Conservation (phyloP, 2,888 invertebrate genomes). For the Drosophila mimica region DNA sequence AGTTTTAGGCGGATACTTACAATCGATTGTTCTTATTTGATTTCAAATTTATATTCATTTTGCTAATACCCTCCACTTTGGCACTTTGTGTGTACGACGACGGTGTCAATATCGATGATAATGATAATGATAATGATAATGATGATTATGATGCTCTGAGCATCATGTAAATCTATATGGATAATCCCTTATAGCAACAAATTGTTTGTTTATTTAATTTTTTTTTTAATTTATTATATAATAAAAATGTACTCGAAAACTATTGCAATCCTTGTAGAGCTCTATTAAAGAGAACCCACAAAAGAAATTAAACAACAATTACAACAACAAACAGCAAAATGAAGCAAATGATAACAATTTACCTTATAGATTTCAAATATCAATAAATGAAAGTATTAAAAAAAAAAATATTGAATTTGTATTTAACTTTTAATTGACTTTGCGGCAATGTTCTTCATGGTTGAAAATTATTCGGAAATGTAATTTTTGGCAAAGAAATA, state of each 20-base stretch:
- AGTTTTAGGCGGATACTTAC: slow-evolving; percentile 71
- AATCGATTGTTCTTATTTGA: slow-evolving; percentile 67
- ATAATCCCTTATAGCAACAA: slow-evolving; percentile 48
- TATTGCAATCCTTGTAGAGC: slow-evolving; percentile 64
- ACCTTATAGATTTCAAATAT: slow-evolving; percentile 64
- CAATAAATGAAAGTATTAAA: slow-evolving; percentile 52
- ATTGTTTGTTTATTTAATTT: slow-evolving; percentile 31
- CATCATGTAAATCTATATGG: slow-evolving; percentile 61
- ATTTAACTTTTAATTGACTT: slow-evolving; percentile 2
- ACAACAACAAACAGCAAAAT: slow-evolving; percentile 44
- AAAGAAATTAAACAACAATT: slow-evolving; percentile 42
- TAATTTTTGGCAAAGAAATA: no score
- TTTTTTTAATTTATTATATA: slow-evolving; percentile 39
- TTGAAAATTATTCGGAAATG: no score
- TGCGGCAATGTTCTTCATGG: not conserved
- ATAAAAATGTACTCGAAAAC: slow-evolving; percentile 54
- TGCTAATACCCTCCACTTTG: slow-evolving; percentile 59
- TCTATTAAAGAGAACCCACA: slow-evolving; percentile 51
- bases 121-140: slow-evolving; percentile 27
- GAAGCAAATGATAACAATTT: slow-evolving; percentile 60
- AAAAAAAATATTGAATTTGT: slow-evolving; percentile 7
- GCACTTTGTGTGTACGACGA: slow-evolving; percentile 64
- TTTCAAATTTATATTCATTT: slow-evolving; percentile 74
- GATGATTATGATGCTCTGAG: slow-evolving; percentile 67
- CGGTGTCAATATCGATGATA: slow-evolving; percentile 30